Percentiles rank a stretch among this genome's conserved stretches.
Conservation (phyloP, 2,113 vertebrate genomes). For the Ameiurus melas region DNA sequence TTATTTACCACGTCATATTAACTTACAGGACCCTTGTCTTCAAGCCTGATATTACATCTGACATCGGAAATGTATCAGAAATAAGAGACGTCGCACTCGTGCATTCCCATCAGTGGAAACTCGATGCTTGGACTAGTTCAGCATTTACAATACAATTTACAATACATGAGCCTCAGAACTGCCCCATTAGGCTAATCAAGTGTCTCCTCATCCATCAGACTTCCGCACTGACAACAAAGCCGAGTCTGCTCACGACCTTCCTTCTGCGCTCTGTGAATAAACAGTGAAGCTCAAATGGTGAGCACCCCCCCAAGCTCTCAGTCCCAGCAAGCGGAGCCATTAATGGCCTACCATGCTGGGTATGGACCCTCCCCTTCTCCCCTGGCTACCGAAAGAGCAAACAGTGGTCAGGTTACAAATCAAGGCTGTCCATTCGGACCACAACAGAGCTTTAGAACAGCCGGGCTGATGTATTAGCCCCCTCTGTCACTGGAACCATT, state of each 20-base stretch:
- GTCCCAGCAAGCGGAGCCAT: conserved; percentile 32
- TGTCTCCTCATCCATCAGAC: conserved; percentile 18
- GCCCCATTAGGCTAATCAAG: neutral
- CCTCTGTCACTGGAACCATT: conserved; percentile 52
- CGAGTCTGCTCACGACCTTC: conserved; percentile 3
- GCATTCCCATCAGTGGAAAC: neutral
- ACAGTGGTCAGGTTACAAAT: conserved; percentile 59
- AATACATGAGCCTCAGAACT: neutral
- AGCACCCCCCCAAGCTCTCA: neutral
- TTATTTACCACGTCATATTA: neutral
- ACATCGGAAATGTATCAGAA: neutral
- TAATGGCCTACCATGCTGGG: conserved; percentile 39
- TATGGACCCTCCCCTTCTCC: conserved; percentile 19
- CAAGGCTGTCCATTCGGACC: conserved; percentile 51
- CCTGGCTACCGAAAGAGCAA: conserved; percentile 51
- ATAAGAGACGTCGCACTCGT: neutral
- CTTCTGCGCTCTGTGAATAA: conserved; percentile 30
- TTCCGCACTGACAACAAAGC: conserved; percentile 18
- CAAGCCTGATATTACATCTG: neutral
- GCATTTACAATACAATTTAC: neutral
- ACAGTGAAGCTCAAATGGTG: neutral
- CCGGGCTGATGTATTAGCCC: conserved; percentile 56
- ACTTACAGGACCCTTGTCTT: neutral
- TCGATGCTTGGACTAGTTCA: neutral
- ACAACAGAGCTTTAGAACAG: conserved; percentile 51